Conservation (phyloP, 2,888 invertebrate genomes). For the Uloborus plumipes region DNA sequence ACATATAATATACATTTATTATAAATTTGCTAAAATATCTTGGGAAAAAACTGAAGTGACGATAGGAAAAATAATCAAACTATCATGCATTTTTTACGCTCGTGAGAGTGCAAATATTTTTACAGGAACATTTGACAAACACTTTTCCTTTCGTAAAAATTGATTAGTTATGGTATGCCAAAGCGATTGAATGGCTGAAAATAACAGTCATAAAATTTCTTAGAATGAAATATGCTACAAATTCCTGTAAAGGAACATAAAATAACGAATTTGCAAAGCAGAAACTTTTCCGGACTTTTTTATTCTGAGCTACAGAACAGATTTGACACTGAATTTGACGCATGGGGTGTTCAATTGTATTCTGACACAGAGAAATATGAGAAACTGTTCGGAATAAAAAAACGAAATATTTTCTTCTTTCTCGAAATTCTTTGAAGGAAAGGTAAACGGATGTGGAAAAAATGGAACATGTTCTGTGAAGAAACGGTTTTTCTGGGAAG, state of each 20-base stretch:
- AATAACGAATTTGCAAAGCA: constrained; percentile 2
- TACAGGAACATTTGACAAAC: too few species aligned
- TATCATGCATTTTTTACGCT: too few species aligned
- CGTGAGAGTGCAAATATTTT: too few species aligned
- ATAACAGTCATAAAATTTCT: too few species aligned
- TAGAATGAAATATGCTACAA: too few species aligned
- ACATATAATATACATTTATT: too few species aligned
- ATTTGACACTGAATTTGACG: constrained; percentile 48
- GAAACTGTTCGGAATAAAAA: constrained; percentile 25
- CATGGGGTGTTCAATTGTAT: constrained; percentile 49
- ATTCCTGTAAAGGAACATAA: background rate
- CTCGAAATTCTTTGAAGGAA: constrained; percentile 15
- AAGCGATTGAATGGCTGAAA: too few species aligned
- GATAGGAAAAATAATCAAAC: too few species aligned
- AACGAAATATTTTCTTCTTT: background rate
- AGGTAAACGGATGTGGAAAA: constrained; percentile 19
- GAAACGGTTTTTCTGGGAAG: background rate
- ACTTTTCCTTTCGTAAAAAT: too few species aligned
- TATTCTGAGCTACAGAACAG: constrained; percentile 9
- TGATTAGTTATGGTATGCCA: too few species aligned
- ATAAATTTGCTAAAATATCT: too few species aligned
- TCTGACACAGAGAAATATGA: constrained; percentile 39
- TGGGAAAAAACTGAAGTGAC: too few species aligned
- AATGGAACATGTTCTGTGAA: constrained; percentile 9
- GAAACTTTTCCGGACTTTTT: constrained; percentile 8